Evolutionary conservation across 2,113 vertebrate genomes (phyloP).

Genomic region (Ciconia stormi): DNA sequence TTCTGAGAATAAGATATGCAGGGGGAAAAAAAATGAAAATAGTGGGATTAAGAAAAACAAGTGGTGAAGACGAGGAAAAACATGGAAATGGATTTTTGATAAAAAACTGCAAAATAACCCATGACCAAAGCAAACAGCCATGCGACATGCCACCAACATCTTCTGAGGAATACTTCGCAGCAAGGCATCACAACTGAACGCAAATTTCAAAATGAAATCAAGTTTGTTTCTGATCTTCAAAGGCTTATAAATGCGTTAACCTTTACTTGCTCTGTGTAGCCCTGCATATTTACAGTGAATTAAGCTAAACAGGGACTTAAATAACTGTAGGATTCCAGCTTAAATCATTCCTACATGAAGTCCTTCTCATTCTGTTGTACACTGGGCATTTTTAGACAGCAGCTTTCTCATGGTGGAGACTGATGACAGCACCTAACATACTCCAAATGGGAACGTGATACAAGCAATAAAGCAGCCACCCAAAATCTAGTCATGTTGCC

Average conservation of each 20-base stretch:
- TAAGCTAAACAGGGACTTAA: neutral
- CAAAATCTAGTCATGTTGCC: neutral
- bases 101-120: neutral
- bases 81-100: neutral
- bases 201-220: neutral
- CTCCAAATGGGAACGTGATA: neutral
- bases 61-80: neutral
- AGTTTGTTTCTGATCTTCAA: constrained; percentile 30
- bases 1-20: neutral
- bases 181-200: neutral
- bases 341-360: neutral
- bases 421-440: neutral
- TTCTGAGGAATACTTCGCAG: neutral
- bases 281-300: neutral
- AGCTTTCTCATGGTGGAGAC: neutral
- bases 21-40: neutral
- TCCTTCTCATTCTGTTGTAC: neutral
- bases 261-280: neutral
- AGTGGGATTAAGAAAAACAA: neutral
- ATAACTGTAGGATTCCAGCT: neutral
- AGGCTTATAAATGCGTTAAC: neutral
- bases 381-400: neutral
- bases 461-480: neutral
- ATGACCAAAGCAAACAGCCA: constrained; percentile 18
- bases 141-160: neutral